Base-by-base conservation (phyloP, 2,888 invertebrate genomes). In the Agapostemon virescens region DNA sequence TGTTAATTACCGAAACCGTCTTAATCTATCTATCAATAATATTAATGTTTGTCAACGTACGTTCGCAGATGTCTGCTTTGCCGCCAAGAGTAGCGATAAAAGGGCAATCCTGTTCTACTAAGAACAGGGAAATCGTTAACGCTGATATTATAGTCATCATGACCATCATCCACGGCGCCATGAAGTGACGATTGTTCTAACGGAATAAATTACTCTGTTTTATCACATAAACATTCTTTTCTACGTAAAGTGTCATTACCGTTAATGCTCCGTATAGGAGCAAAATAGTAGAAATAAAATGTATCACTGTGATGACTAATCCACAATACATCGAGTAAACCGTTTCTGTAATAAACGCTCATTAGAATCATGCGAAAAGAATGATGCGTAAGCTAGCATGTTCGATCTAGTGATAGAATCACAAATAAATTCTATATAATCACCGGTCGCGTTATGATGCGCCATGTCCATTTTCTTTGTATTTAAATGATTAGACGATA, bases 91-190 rank as follows among this genome's bases (percentile, higher is more conserved):
- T 84, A 30, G 90, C 90, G 26, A 91, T 89, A 64, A 92, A 91
- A 3, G 91, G 91, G 75, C 91, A 90, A 73, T 90, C 91, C 75
- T 90, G 87, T 76, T 89, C 87, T 1, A 91, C 90, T 64, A 93
- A 86, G 77, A 93, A 91, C 33, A 93, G 72, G 6, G 92, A 92
- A 72, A 93, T 90, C 23, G 92, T 88, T 38, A 92, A 86, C 9
- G 92, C 91, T 33, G 90, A 89, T 75, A 91, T 90, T 78, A 91
- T 90, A 69, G 91, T 90, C 88, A 92, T 91, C 90, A 90, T 91
- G 49, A 92, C 89, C 89, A 92, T 93, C 89, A 93, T 89, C 93
- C 93, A 93, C 6, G 93, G 93, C 45, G 91, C 87, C 89, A 93
- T 91, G 40, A 93, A 90, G 71, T 92, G 92, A 26, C 93, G 92